These are phyloP conservation scores for Drosophila setifemur DNA, from an alignment of 1,140 invertebrate genomes.

Conservation along the genomic window DNA sequence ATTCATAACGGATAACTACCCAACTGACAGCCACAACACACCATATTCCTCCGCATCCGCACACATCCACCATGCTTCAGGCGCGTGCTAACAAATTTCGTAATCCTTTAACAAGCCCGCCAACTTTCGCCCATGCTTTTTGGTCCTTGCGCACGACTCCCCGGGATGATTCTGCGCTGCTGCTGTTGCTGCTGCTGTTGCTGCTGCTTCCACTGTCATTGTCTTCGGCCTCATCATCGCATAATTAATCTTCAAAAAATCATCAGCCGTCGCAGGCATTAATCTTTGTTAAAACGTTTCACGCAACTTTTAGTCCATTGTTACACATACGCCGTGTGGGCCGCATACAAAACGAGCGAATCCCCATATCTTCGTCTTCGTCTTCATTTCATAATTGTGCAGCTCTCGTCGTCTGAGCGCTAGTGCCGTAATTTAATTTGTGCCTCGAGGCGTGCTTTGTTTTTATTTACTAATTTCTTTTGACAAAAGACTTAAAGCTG, in stretches of 20 bases:
- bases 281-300: conserved; percentile 82
- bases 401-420: conserved; percentile 8
- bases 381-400: conserved; percentile 63
- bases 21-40: conserved; percentile 28
- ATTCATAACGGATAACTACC: conserved; percentile 54
- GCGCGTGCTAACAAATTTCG: conserved; percentile 74
- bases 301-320: conserved; percentile 81
- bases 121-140: conserved; percentile 56
- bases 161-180: conserved; percentile 3
- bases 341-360: conserved; percentile 63
- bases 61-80: conserved; percentile 38
- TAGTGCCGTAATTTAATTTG: conserved; percentile 61
- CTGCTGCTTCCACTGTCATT: conserved; percentile 56
- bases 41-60: not conserved
- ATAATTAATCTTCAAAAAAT: conserved; percentile 82
- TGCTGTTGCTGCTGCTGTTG: conserved; percentile 6
- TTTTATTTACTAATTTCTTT: conserved; percentile 76
- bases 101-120: conserved; percentile 77
- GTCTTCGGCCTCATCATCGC: conserved; percentile 80
- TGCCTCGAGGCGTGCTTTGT: conserved; percentile 68
- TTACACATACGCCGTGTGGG: conserved; percentile 72
- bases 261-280: conserved; percentile 80
- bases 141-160: conserved; percentile 46
- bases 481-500: conserved; percentile 62
- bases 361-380: conserved; percentile 1